Conservation (phyloP, 2,113 vertebrate genomes). For the Cyanistes caeruleus region DNA sequence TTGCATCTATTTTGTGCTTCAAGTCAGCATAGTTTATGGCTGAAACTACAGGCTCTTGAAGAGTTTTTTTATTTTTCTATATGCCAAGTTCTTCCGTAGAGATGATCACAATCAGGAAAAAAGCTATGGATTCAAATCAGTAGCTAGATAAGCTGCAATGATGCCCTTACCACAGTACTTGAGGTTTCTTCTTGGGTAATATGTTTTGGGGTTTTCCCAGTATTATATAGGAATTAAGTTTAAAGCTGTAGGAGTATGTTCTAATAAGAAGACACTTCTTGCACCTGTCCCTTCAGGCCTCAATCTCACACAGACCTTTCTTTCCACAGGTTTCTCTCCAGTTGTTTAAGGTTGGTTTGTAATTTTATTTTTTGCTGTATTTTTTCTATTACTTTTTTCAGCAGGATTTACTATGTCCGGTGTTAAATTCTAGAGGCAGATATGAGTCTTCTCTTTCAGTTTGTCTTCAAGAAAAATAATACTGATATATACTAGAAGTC, state of each 20-base stretch:
- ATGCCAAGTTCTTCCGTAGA: neutral
- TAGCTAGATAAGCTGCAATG: neutral
- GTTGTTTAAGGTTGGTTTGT: neutral
- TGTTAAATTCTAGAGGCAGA: neutral
- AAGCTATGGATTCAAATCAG: neutral
- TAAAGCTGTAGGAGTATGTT: neutral
- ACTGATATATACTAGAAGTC: neutral
- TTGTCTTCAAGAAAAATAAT: neutral
- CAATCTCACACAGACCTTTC: neutral
- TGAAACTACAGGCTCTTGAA: neutral
- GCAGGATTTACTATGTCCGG: neutral
- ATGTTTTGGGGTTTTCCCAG: neutral
- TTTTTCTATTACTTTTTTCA: neutral
- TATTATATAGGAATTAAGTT: neutral
- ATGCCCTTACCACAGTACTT: neutral
- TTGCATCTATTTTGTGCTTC: neutral
- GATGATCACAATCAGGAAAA: neutral
- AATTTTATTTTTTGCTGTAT: neutral
- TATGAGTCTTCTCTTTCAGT: neutral
- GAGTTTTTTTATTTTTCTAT: neutral
- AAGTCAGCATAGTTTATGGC: neutral
- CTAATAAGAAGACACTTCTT: neutral
- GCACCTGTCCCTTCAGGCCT: neutral
- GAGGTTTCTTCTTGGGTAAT: neutral
- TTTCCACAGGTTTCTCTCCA: neutral